A percentile compares a stretch with the other conserved stretches of the same genome.
Evolutionary conservation across 2,113 vertebrate genomes (phyloP).

Genomic region (Chaetops frenatus): DNA sequence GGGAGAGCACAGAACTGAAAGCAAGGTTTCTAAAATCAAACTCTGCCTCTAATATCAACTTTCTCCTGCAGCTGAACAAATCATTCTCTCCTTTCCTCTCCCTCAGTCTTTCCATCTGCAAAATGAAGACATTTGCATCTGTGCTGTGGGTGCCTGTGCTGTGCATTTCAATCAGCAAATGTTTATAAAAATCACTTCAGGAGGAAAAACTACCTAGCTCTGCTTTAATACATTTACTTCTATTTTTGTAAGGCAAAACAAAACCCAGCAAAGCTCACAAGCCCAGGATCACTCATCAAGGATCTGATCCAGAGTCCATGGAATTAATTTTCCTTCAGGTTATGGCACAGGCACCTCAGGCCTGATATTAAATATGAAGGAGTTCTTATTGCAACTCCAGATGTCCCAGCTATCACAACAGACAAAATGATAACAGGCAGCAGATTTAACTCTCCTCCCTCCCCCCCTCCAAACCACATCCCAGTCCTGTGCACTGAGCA

Average conservation of each 20-base stretch:
- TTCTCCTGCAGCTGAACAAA: conserved; percentile 33
- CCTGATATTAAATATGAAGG: neutral
- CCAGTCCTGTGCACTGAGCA: fast-evolving
- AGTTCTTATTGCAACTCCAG: neutral
- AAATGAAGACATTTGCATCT: conserved; percentile 16
- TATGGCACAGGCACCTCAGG: neutral
- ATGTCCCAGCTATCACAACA: neutral
- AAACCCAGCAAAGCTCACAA: neutral
- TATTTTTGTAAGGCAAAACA: neutral
- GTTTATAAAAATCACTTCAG: neutral
- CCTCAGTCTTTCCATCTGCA: conserved; percentile 26
- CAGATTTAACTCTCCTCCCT: neutral
- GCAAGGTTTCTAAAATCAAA: neutral
- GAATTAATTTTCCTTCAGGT: neutral
- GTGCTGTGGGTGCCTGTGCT: neutral
- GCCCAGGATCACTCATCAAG: neutral
- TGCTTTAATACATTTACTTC: neutral
- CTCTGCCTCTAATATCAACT: neutral
- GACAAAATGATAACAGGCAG: neutral
- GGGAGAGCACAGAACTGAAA: neutral
- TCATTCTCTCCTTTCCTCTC: neutral
- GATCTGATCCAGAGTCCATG: neutral
- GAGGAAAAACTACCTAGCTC: neutral
- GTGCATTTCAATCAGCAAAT: neutral
- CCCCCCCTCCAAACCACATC: neutral